Conservation (phyloP, 2,888 invertebrate species). For the Coelopa pilipes region DNA sequence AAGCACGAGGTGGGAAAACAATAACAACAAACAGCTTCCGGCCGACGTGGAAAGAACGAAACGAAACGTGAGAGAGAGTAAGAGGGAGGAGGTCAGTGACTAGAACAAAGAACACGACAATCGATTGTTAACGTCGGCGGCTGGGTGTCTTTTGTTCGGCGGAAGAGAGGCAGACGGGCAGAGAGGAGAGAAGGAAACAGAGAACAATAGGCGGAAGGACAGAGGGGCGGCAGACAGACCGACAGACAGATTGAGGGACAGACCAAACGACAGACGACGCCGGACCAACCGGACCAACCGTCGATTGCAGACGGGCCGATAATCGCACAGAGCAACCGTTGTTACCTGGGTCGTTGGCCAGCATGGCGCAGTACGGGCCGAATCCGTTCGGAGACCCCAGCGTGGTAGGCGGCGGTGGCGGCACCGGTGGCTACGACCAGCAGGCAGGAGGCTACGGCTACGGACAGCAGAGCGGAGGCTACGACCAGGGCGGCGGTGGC, state of each 20-base stretch:
- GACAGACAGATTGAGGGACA: neutral
- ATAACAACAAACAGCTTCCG: neutral
- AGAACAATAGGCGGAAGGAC: neutral
- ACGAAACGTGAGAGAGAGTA: no score
- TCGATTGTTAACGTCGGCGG: no score
- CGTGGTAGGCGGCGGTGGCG: constrained; percentile 47
- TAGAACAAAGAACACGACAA: no score
- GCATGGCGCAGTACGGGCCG: constrained; percentile 50
- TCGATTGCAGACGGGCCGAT: neutral
- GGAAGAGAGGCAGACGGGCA: no score
- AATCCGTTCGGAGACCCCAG: constrained; percentile 57
- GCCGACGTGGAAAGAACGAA: neutral
- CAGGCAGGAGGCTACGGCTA: constrained; percentile 53
- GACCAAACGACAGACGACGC: neutral
- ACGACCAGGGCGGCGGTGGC: constrained; percentile 50
- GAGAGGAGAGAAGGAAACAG: no score
- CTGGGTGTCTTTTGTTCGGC: no score
- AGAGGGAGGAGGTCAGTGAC: no score
- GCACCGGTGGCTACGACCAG: constrained; percentile 57
- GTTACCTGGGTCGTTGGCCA: constrained; percentile 21
- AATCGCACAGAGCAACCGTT: neutral
- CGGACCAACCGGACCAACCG: no score
- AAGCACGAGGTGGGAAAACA: constrained; percentile 6
- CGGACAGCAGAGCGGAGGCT: constrained; percentile 54
- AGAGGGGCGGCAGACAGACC: neutral